Base-by-base conservation (phyloP, 2,797 vertebrate genomes). In the Aeoliscus strigatus region DNA sequence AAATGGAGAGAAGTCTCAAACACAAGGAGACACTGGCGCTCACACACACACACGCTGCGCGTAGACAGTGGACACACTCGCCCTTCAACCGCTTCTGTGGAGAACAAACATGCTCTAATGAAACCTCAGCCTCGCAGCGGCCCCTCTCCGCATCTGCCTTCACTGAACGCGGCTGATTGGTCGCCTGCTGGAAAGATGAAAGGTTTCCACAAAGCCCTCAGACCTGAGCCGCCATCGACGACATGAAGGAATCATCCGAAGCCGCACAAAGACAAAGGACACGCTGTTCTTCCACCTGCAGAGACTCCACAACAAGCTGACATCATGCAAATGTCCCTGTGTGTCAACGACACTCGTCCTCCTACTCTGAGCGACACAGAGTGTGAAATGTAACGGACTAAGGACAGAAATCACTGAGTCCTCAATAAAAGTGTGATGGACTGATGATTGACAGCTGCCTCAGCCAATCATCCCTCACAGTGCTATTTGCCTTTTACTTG, bases 391-490 rank as follows among this genome's bases (percentile, higher is more conserved):
- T 3, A 21, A 6, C 6, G 18, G 6, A 21, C 3, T 21, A 21
- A 21, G 3, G 3, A 21, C n/a, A n/a, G n/a, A n/a, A n/a, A n/a
- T n/a, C n/a, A n/a, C n/a, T n/a, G n/a, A n/a, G n/a, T n/a, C n/a
- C n/a, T n/a, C n/a, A n/a, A n/a, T n/a, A n/a, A n/a, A n/a, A n/a
- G n/a, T n/a, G n/a, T 21, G 18, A 21, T 21, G 3, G 18, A 21
- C 18, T 3, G 18, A 21, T 35, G 40, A 40, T 4, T 44, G 55
- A 45, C 40, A 39, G 35, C 26, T 35, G 46, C n/a, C n/a, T 57
- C 28, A 1, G 39, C 28, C 39, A 6, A 24, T 50, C 27, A 25
- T 8, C 11, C 8, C 44, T 35, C 37, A 27, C 27, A 12, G 2
- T 6, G 14, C 9, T 1, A 16, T 13, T 39, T 17, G 33, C 34